These are phyloP conservation scores for Ophion costatus DNA, from an alignment of 2,888 invertebrate species.

Conservation along the genomic window DNA sequence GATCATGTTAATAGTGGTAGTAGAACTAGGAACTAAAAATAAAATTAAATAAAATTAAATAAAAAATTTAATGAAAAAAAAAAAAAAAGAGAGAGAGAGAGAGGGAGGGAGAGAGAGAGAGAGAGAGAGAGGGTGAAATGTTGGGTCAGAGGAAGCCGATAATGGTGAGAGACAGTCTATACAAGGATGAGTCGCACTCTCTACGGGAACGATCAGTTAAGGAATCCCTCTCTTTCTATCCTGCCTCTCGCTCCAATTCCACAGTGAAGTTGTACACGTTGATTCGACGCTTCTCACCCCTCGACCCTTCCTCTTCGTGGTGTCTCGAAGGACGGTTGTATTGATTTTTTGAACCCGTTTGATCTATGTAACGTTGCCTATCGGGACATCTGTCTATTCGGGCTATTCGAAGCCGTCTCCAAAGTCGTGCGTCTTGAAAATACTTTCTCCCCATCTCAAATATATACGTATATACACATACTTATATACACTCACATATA, in stretches of 20 bases:
- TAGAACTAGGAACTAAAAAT: too few relatives aligned
- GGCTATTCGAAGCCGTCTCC: too few relatives aligned
- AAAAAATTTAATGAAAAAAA: too few relatives aligned
- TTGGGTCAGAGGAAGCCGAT: constrained; percentile 31
- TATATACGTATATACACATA: too few relatives aligned
- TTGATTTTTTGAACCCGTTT: too few relatives aligned
- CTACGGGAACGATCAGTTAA: constrained; percentile 38
- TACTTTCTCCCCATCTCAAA: neutral
- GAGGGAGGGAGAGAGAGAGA: neutral
- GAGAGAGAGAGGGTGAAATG: constrained; percentile 20
- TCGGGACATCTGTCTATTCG: too few relatives aligned
- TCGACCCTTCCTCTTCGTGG: neutral
- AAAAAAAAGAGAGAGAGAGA: neutral
- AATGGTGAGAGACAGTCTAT: constrained; percentile 39
- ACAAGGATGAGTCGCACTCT: constrained; percentile 37
- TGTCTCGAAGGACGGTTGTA: too few relatives aligned
- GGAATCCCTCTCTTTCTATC: constrained; percentile 22
- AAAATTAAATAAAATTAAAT: too few relatives aligned
- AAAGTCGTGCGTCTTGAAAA: neutral
- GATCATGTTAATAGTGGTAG: too few relatives aligned
- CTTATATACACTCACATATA: too few relatives aligned
- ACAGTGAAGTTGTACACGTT: constrained; percentile 33
- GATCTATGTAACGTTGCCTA: too few relatives aligned
- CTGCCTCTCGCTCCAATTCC: constrained; percentile 24
- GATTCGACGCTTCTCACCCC: neutral